A percentile compares a stretch with the other conserved stretches of the same genome.
Conservation (phyloP, 2,113 vertebrate species). For the Phaethornis superciliosus region DNA sequence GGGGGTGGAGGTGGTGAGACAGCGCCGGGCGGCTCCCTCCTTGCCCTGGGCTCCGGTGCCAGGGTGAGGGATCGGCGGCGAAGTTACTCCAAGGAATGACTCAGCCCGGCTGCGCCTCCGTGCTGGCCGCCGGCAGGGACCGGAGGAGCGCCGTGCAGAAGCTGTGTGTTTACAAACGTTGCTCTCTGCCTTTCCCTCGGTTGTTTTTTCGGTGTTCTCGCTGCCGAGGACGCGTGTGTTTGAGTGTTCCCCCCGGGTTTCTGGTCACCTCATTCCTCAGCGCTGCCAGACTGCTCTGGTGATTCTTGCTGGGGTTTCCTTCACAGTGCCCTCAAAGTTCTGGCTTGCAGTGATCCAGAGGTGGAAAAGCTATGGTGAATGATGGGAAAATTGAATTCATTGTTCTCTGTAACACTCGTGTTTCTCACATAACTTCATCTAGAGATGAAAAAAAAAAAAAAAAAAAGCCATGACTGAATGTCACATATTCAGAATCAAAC, state of each 20-base stretch:
- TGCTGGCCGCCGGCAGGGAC: background rate
- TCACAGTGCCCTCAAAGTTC: background rate
- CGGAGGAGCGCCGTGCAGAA: background rate
- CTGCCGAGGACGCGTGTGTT: background rate
- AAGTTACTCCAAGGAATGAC: constrained; percentile 66
- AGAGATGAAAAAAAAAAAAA: background rate
- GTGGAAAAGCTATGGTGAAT: background rate
- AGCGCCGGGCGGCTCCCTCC: background rate
- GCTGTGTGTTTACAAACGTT: background rate
- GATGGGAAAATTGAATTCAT: background rate
- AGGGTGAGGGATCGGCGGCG: background rate
- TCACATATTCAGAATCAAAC: background rate
- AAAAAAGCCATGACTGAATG: no score
- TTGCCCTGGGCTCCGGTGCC: background rate
- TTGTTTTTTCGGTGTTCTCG: background rate
- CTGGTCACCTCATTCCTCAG: background rate
- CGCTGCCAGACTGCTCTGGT: background rate
- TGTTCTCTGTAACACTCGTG: accelerated
- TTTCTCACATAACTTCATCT: background rate
- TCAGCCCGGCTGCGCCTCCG: constrained; percentile 59
- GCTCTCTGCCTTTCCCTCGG: background rate
- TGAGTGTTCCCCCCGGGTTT: background rate
- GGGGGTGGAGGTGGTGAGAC: background rate
- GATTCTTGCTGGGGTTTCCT: background rate
- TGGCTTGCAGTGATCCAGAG: background rate